Percentiles rank a stretch among this genome's conserved stretches.
phyloP scores from a whole-genome alignment of 2,888 invertebrate genomes.

The Rhimphoctona megacephalus region DNA sequence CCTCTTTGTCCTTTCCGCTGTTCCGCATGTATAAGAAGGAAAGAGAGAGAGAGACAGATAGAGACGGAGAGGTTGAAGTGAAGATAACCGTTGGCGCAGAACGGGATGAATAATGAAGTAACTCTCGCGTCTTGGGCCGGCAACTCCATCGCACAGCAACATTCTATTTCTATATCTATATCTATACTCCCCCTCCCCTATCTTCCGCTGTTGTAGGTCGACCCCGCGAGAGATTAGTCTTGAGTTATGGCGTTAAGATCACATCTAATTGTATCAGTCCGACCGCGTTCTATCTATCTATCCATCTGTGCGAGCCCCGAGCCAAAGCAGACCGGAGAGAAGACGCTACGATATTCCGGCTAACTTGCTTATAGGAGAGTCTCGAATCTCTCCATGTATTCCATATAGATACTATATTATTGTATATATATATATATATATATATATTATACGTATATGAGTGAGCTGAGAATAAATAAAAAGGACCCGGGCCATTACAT shows the following conservation, averaged over 20 bases:
- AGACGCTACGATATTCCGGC: slow-evolving; percentile 53
- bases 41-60: slow-evolving; percentile 26
- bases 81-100: slow-evolving; percentile 81
- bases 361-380: slow-evolving; percentile 66
- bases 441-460: not conserved
- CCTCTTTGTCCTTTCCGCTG: slow-evolving; percentile 33
- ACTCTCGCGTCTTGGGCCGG: slow-evolving; percentile 82
- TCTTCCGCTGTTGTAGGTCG: not conserved
- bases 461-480: not conserved
- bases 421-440: slow-evolving; percentile 13
- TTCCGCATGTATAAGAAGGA: slow-evolving; percentile 9
- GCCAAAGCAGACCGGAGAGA: slow-evolving; percentile 56
- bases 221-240: slow-evolving; percentile 80
- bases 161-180: slow-evolving; percentile 48
- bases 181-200: slow-evolving; percentile 33
- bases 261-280: slow-evolving; percentile 85
- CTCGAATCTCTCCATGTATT: slow-evolving; percentile 40
- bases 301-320: slow-evolving; percentile 79
- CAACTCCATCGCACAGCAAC: slow-evolving; percentile 73
- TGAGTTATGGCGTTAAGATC: slow-evolving; percentile 84
- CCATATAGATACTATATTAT: slow-evolving; percentile 41
- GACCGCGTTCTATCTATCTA: slow-evolving; percentile 81
- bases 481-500: not conserved
- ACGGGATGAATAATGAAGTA: slow-evolving; percentile 85
- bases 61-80: slow-evolving; percentile 68